A percentile compares a stretch with the other conserved stretches of the same genome.
phyloP scores from a whole-genome alignment of 2,113 vertebrate genomes.

The Melospiza georgiana region DNA sequence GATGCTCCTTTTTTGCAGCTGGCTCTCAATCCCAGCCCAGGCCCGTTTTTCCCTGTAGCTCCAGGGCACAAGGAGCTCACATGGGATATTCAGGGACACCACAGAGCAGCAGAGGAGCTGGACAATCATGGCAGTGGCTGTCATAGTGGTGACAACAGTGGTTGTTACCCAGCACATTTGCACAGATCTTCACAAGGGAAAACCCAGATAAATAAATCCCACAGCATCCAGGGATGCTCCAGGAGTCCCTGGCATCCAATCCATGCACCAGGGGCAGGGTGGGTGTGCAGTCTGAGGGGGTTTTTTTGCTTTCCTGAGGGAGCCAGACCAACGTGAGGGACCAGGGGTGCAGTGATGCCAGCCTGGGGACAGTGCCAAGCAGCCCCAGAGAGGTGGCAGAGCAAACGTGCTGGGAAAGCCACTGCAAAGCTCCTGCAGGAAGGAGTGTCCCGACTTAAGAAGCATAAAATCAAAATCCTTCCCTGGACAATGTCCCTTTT shows the following conservation, averaged over 20 bases:
- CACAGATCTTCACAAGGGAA: background rate
- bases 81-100: background rate
- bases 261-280: accelerated
- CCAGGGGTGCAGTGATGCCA: accelerated
- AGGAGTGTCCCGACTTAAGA: background rate
- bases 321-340: background rate
- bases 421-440: background rate
- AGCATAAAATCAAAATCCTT: slow-evolving; percentile 34
- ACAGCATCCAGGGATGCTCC: accelerated
- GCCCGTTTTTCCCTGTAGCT: background rate
- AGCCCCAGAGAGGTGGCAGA: background rate
- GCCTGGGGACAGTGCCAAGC: background rate
- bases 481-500: slow-evolving; percentile 8
- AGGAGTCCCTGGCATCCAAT: background rate
- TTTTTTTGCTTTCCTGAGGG: background rate
- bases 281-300: background rate
- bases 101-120: background rate
- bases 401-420: background rate
- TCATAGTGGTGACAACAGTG: background rate
- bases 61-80: background rate
- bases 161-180: background rate
- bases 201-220: background rate
- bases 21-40: background rate
- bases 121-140: background rate
- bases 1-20: background rate